Percentiles rank a stretch among this genome's conserved stretches.
These are phyloP conservation scores for Lepus oiostolus DNA, from an alignment of 2,797 vertebrate species.

Conservation along the genomic window DNA sequence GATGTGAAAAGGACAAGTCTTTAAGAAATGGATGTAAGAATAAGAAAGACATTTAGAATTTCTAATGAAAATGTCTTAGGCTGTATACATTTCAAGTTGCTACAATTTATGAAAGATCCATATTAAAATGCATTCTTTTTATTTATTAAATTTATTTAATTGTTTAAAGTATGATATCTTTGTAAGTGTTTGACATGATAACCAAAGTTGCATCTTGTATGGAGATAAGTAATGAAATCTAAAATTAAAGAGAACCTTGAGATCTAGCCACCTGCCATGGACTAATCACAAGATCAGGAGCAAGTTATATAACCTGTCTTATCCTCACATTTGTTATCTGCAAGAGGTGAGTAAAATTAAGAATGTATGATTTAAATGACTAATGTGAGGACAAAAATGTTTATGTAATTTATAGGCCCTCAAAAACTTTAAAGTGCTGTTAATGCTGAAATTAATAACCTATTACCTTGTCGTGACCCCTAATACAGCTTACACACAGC, in stretches of 20 bases:
- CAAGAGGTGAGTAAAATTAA: constrained; percentile 22
- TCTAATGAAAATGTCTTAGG: not conserved
- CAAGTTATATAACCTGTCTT: not conserved
- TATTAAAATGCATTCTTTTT: not conserved
- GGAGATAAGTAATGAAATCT: constrained; percentile 1
- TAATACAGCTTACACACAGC: not conserved
- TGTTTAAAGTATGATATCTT: constrained; percentile 1
- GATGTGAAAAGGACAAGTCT: not conserved
- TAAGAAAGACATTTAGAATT: not conserved
- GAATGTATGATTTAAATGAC: not conserved
- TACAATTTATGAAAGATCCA: not conserved
- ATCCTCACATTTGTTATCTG: not conserved
- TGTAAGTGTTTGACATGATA: not conserved
- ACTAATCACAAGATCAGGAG: not conserved
- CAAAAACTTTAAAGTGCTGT: not conserved
- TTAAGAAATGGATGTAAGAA: not conserved
- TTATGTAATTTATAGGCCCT: not conserved
- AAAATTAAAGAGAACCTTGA: not conserved
- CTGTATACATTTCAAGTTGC: not conserved
- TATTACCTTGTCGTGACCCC: not conserved
- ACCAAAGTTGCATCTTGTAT: not conserved
- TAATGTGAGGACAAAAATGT: not conserved
- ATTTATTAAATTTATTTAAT: not conserved
- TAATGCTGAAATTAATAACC: not conserved
- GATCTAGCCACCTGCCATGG: not conserved